phyloP scores from a whole-genome alignment of 2,888 invertebrate genomes.

The Cheiracanthium punctorium region DNA sequence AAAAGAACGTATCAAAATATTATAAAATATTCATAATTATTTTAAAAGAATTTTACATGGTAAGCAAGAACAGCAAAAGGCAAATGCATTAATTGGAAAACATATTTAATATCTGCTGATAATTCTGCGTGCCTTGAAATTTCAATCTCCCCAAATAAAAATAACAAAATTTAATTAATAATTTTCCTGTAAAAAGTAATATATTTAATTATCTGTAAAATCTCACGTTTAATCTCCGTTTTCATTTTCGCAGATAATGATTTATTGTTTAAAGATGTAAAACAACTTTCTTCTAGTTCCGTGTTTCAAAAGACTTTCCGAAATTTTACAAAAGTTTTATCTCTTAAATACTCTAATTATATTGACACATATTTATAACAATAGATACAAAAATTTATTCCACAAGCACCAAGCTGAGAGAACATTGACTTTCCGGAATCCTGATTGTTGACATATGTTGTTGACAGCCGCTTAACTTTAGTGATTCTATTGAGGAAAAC shows the following conservation, averaged over 20 bases:
- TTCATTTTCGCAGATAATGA: too few relatives aligned
- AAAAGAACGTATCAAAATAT: too few relatives aligned
- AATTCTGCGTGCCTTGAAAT: neutral
- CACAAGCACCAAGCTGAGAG: neutral
- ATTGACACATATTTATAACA: neutral
- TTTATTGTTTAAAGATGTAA: too few relatives aligned
- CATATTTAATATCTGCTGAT: neutral
- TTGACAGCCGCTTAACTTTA: constrained; percentile 12
- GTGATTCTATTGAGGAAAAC: neutral
- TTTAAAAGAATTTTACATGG: neutral
- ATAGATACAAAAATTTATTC: neutral
- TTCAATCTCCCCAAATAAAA: neutral
- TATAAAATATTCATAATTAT: too few relatives aligned
- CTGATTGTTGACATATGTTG: constrained; percentile 5
- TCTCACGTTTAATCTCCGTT: too few relatives aligned
- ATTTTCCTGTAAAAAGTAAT: too few relatives aligned
- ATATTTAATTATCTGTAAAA: too few relatives aligned
- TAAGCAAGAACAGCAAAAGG: constrained; percentile 37
- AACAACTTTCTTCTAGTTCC: too few relatives aligned
- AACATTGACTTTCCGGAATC: neutral
- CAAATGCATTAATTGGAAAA: constrained; percentile 7
- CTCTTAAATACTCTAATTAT: neutral
- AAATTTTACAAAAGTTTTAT: too few relatives aligned
- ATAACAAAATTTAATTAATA: too few relatives aligned
- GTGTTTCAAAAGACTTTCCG: too few relatives aligned